Evolutionary conservation across 2,113 vertebrate species (phyloP), one percentile per base, ranked within the genome.

Genomic region (Saimiri boliviensis): DNA sequence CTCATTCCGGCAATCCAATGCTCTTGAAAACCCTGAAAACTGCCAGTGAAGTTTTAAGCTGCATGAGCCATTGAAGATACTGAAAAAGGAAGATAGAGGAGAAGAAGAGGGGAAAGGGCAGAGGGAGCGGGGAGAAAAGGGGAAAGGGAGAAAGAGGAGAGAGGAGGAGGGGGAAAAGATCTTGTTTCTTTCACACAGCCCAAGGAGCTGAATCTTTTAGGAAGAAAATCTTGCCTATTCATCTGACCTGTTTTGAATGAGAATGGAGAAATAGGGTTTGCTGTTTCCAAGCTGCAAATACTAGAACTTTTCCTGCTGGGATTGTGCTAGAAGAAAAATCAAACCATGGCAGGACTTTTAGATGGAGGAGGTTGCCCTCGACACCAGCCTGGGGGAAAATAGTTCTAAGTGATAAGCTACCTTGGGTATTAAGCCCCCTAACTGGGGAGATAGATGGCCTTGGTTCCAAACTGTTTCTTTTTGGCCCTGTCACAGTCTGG

Each of bases 401-500:
- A n/a, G 25, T 58, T 73, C 81, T 8, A n/a, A 32, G 19, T 63
- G 63, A 71, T 49, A 68, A 63, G n/a, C 32, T 79, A 40, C 35
- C 56, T 56, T 81, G 58, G 16, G 85, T 45, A 87, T 63, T 45
- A 86, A 81, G 74, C 30, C 42, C 93, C 82, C 37, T 97, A 25
- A 76, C 1, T 81, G 49, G 49, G 93, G 35, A n/a, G 37, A 52
- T 86, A 96, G 95, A 89, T 91, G 95, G 86, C 17, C 68, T 40
- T 70, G 25, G 32, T 66, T 73, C 86, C 66, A 63, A 77, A 66
- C 35, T 83, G 54, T 80, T 87, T 93, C 52, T 68, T 2, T 85
- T 49, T 42, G 56, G 52, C 71, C 91, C 16, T 86, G 30, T 79
- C 47, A 71, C 89, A 95, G 82, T 87, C 91, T 98, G 96, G 45